Conservation (phyloP, 2,113 vertebrate genomes). For the Trichechus manatus region DNA sequence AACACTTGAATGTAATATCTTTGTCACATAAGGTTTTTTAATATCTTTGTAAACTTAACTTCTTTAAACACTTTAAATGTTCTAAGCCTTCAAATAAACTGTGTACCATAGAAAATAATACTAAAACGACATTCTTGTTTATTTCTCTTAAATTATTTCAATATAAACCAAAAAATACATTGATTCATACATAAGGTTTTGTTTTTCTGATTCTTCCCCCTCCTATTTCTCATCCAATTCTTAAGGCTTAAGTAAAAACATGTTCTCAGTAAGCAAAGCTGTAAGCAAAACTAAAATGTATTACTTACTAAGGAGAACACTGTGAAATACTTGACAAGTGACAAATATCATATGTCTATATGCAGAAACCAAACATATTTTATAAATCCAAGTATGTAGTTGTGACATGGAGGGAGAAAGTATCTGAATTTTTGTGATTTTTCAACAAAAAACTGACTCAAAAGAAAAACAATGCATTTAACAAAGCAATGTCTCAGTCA, state of each 20-base stretch:
- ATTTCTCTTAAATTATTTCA: conserved; percentile 4
- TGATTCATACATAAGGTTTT: conserved; percentile 36
- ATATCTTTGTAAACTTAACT: not conserved
- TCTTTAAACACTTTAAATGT: not conserved
- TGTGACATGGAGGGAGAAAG: not conserved
- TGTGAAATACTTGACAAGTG: not conserved
- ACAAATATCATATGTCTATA: not conserved
- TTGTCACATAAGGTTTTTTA: not conserved
- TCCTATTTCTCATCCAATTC: conserved; percentile 53
- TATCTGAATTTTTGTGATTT: not conserved
- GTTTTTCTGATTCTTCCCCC: not conserved
- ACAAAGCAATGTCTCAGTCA: not conserved
- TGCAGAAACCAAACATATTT: not conserved
- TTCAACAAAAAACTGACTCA: conserved; percentile 40
- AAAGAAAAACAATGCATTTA: not conserved
- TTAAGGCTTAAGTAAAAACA: conserved; percentile 59
- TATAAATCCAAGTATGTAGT: not conserved
- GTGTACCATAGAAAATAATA: conserved; percentile 14
- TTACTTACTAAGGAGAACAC: conserved; percentile 65
- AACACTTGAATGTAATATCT: not conserved
- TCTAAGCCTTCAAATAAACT: not conserved
- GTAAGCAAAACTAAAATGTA: conserved; percentile 72
- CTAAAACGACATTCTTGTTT: conserved; percentile 3
- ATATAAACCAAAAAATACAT: conserved; percentile 29
- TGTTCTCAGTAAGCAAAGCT: conserved; percentile 48